Conservation (phyloP, 1,140 invertebrate genomes). For the Hycleus phaleratus region DNA sequence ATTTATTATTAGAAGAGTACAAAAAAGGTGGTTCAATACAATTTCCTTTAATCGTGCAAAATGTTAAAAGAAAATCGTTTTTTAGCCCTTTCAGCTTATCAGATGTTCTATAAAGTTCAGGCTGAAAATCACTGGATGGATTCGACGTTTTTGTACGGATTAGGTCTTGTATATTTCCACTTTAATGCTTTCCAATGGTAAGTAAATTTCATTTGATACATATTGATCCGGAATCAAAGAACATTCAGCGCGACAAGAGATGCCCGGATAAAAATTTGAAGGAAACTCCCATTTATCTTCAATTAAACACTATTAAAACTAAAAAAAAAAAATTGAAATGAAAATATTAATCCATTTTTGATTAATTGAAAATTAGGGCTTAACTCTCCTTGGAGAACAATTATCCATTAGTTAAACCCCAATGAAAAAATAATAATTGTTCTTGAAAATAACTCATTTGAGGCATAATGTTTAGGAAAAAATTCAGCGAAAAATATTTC, state of each 20-base stretch:
- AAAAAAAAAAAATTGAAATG: too few relatives aligned
- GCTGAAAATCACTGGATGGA: conserved; percentile 81
- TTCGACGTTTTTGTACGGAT: conserved; percentile 82
- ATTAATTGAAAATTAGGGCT: too few relatives aligned
- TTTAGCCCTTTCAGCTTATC: conserved; percentile 88
- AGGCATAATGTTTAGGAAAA: too few relatives aligned
- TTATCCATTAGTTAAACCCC: too few relatives aligned
- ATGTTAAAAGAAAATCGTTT: conserved; percentile 21
- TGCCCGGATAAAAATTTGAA: too few relatives aligned
- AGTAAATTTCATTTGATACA: conserved; percentile 45
- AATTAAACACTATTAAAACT: too few relatives aligned
- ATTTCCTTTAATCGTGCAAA: not conserved
- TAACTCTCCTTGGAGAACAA: too few relatives aligned
- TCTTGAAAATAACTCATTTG: too few relatives aligned
- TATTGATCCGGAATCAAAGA: not conserved
- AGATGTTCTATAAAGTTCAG: conserved; percentile 77
- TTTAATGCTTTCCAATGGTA: conserved; percentile 92
- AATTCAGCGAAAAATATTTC: too few relatives aligned
- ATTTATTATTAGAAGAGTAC: conserved; percentile 84
- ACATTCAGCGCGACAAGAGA: not conserved
- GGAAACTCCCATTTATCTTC: too few relatives aligned
- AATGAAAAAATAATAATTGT: too few relatives aligned
- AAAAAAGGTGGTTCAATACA: conserved; percentile 61
- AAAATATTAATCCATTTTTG: too few relatives aligned
- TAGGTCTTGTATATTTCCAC: conserved; percentile 92